Evolutionary conservation across 1,140 invertebrate species (phyloP), one percentile per base, ranked within the genome.

Genomic region (Dryas iulia): DNA sequence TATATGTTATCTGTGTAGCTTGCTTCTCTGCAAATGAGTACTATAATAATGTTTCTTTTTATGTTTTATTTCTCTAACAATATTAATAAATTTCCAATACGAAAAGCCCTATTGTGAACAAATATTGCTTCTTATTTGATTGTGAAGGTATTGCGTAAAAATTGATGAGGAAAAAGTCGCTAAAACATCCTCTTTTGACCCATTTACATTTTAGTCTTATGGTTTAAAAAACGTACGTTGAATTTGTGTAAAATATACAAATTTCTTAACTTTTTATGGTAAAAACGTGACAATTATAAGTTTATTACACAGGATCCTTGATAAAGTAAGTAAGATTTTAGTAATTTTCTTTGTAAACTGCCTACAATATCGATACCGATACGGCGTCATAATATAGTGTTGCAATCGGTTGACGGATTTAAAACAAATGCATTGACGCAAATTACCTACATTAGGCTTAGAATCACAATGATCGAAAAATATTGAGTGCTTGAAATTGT

Each of bases 11-110:
- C 56, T 68, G 66, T 68, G 52, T 14, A 47, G 23, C 61, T 64
- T 69, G 68, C 69, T 69, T 69, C 63, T 66, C 58, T 66, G 28
- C 33, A 35, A 61, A 61, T 63, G 66, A 58, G 59, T 66, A 60
- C 63, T 59, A 61, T 64, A 60, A 61, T 61, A 70, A 66, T 62
- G 66, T 69, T 74, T 74, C 64, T 58, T 74, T 67, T 61, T 66
- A 63, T 69, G 63, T 62, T 72, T 61, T 74, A 68, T 72, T 63
- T 62, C 52, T 59, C 47, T 56, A 31, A 33, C 47, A 71, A 72
- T 59, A 58, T 59, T 53, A 63, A 53, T 66, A 62, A 61, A 56
- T 69, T 62, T 66, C 12, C 7, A 52, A 30, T 31, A 53, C 26
- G 28, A 58, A 24, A 65, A 26, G 10, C 11, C 23, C 6, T 53